Evolutionary conservation across 2,113 vertebrate genomes (phyloP), one percentile per base, ranked within the genome.

Genomic region (Malurus cyaneus): DNA sequence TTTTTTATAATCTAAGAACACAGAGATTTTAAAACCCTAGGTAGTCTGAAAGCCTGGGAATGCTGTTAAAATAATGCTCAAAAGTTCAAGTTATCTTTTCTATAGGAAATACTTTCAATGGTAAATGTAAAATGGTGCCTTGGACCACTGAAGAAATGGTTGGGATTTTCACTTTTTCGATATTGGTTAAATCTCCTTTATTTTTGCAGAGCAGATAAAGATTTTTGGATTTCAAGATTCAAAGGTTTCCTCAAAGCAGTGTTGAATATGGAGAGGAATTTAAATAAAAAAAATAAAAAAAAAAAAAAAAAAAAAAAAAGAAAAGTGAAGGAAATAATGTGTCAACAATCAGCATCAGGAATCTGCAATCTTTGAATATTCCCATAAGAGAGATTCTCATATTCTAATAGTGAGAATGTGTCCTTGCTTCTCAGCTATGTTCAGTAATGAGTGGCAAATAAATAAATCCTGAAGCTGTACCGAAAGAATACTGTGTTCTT

Each of bases 311-410:
- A 41, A 50, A 81, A 60, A 49, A 28, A 44, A 73, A 53, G 77
- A 53, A 1, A 17, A 3, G 3, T 39, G 12, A 82, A 49, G 6
- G 6, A 0, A 46, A 5, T 19, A 6, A 44, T 0, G 0, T 60
- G 28, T 24, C 61, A 34, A 8, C 18, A 57, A 29, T 46, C 42
- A 47, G 26, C 3, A 2, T 83, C 44, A 62, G 18, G 31, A 9
- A 16, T 67, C 71, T 59, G 42, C 24, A 54, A 71, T 52, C 31
- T 64, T 74, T 0, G 4, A 50, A 34, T 53, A 9, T 41, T 74
- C 14, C 39, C 0, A 0, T 23, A 39, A 24, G 26, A 49, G 36
- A 28, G 17, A 74, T 4, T 17, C 11, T 28, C 6, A 1, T 59
- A 62, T 34, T 82, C 50, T 19, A 11, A 4, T 5, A 52, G 11